Evolutionary conservation across 2,888 invertebrate genomes (phyloP).

Genomic region (Autographa pulchrina): DNA sequence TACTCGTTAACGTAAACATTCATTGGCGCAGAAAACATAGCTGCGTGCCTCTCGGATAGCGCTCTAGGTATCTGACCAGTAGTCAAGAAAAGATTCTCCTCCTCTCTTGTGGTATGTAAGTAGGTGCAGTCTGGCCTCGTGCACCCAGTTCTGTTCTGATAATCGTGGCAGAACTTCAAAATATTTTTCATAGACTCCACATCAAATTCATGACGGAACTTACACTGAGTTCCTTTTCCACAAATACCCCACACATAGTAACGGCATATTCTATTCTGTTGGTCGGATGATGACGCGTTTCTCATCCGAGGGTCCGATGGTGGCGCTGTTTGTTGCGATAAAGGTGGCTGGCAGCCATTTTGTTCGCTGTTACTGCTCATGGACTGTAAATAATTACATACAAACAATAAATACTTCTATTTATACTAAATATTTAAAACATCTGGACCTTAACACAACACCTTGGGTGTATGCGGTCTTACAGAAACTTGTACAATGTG

Average conservation of each 20-base stretch:
- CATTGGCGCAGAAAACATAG: conserved; percentile 59
- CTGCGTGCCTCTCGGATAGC: conserved; percentile 74
- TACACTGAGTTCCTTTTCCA: conserved; percentile 73
- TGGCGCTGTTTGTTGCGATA: conserved; percentile 65
- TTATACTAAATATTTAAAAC: neutral
- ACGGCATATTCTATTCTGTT: conserved; percentile 67
- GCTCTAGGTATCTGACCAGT: conserved; percentile 75
- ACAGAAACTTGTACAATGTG: neutral
- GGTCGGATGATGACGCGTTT: conserved; percentile 44
- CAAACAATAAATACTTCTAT: neutral
- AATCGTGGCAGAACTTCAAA: conserved; percentile 81
- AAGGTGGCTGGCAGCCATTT: conserved; percentile 77
- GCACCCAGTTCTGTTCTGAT: conserved; percentile 79
- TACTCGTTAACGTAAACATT: conserved; percentile 46
- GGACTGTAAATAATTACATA: conserved; percentile 37
- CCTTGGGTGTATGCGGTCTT: neutral
- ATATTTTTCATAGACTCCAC: conserved; percentile 77
- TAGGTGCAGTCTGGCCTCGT: conserved; percentile 76
- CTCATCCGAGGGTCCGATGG: conserved; percentile 62
- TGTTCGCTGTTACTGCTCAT: conserved; percentile 52
- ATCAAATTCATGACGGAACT: conserved; percentile 74
- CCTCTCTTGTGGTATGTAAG: conserved; percentile 77
- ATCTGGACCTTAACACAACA: neutral
- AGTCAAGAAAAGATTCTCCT: conserved; percentile 73
- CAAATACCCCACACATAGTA: conserved; percentile 83